These are phyloP conservation scores for Pelobates cultripes DNA, from an alignment of 2,797 vertebrate species.

Conservation along the genomic window DNA sequence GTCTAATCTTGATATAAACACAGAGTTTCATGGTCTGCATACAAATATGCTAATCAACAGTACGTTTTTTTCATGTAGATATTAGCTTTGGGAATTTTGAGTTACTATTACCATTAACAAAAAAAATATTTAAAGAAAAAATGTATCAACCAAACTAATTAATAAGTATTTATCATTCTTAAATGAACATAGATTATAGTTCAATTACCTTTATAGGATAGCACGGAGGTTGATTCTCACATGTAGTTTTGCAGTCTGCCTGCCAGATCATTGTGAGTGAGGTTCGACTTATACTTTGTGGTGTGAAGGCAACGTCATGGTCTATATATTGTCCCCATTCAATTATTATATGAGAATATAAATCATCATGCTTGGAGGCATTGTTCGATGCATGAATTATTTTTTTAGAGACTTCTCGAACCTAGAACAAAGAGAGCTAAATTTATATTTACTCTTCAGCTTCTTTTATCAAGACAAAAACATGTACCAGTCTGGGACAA, in stretches of 20 bases:
- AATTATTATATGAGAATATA: constrained; percentile 84
- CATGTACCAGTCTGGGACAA: not conserved
- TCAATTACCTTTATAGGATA: constrained; percentile 88
- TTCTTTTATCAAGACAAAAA: not conserved
- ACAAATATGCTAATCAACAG: too few relatives aligned
- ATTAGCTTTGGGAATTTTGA: too few relatives aligned
- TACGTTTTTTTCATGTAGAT: too few relatives aligned
- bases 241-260: constrained; percentile 74
- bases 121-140: too few relatives aligned
- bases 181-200: too few relatives aligned
- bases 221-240: constrained; percentile 79
- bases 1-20: too few relatives aligned
- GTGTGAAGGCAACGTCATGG: constrained; percentile 90
- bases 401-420: constrained; percentile 81
- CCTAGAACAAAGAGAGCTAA: constrained; percentile 67
- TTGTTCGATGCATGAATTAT: constrained; percentile 77
- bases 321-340: constrained; percentile 93
- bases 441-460: not conserved
- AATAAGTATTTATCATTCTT: too few relatives aligned
- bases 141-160: not conserved
- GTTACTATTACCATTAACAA: too few relatives aligned
- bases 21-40: too few relatives aligned
- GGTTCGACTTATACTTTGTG: constrained; percentile 74
- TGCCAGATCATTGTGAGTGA: constrained; percentile 58
- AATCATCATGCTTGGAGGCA: constrained; percentile 71